A percentile compares a stretch with the other conserved stretches of the same genome.
These are phyloP conservation scores for Heliopora coerulea DNA, from an alignment of 92 coral and sea anemone genomes.

Conservation along the genomic window DNA sequence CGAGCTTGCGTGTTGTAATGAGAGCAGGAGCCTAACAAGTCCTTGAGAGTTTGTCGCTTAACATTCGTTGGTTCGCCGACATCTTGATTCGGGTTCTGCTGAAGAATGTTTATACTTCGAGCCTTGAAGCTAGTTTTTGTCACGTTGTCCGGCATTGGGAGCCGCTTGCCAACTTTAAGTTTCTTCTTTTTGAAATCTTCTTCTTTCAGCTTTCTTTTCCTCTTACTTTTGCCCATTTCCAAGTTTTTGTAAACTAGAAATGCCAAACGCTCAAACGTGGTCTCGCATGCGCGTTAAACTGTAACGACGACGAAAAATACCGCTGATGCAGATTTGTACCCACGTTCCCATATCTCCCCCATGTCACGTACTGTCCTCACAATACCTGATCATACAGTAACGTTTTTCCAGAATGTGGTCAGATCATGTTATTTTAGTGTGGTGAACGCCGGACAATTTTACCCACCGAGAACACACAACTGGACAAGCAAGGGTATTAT, in stretches of 20 bases:
- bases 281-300: constrained; percentile 1
- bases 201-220: constrained; percentile 80
- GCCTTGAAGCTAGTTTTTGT: constrained; percentile 87
- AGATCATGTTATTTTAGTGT: no score
- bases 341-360: no score
- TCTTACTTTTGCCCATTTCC: constrained; percentile 79
- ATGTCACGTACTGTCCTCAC: no score
- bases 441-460: no score
- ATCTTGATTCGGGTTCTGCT: constrained; percentile 55
- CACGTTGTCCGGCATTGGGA: constrained; percentile 74
- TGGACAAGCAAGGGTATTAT: no score
- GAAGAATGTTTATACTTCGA: constrained; percentile 66
- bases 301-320: constrained; percentile 4
- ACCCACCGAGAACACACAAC: no score
- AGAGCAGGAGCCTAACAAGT: constrained; percentile 65
- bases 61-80: constrained; percentile 65
- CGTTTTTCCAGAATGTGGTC: no score
- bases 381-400: no score
- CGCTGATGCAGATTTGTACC: not conserved
- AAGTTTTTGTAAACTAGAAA: not conserved
- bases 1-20: constrained; percentile 82
- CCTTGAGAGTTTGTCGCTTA: constrained; percentile 81
- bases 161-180: constrained; percentile 85
- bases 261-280: not conserved
- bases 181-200: constrained; percentile 92